Evolutionary conservation across 2,113 vertebrate genomes (phyloP), one percentile per base, ranked within the genome.

Genomic region (Caranx melampygus): DNA sequence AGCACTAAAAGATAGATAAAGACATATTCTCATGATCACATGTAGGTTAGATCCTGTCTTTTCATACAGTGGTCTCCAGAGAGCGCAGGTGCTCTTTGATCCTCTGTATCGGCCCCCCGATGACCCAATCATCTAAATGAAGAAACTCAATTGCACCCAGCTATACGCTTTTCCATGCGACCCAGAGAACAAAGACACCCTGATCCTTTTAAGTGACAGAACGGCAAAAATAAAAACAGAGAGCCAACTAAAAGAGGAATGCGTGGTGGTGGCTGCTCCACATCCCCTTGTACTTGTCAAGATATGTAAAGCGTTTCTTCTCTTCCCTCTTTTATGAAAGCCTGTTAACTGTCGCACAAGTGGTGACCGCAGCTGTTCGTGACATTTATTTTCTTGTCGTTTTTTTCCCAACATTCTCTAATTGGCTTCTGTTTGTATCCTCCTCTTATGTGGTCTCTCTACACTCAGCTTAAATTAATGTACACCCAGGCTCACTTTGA

Each of bases 381-480:
- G 90, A 90, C 90, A 91, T 91, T 92, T 85, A 84, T 91, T 87
- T 89, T 89, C 85, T 91, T 78, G 87, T 91, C 59, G 42, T 83
- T 72, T 89, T 79, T 72, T 64, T 71, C 65, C 74, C 79, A 65
- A 85, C 75, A 35, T 85, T 88, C 72, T 83, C 65, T 94, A 92
- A 94, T 91, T 93, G 90, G 83, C 81, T 87, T 92, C 84, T 88
- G 89, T 93, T 92, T 89, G 86, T 62, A 75, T 86, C 83, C 67
- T 84, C 75, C 72, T 94, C 86, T 92, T 5, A 93, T 95, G 94
- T 94, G 93, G 94, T 90, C 90, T 88, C 83, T 79, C 61, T 87
- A 71, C 83, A 80, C 88, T 89, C 89, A 55, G 79, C 65, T 82
- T 87, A 88, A 88, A 90, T 86, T 69, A 86, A 91, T 82, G 80